Base-by-base conservation (phyloP, 2,797 vertebrate species). In the Anableps anableps region DNA sequence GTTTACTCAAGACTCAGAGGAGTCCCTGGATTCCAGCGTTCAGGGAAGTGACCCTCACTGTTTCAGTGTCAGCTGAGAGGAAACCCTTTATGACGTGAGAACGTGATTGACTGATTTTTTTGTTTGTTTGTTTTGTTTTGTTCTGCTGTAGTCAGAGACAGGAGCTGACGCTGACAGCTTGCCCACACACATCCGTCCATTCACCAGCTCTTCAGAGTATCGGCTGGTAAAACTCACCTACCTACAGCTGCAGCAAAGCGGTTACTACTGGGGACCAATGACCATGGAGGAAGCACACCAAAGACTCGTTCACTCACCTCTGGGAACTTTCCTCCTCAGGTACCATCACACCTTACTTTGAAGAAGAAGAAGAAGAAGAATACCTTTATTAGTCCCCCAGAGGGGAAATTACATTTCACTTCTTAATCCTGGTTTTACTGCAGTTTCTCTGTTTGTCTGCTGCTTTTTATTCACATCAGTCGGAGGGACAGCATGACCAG, bases 241-340 rank as follows among this genome's bases (percentile, higher is more conserved):
- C 86, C 91, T 91, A 38, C 95, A 97, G 91, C 94, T 99, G 75
- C 96, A 95, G 9, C 95, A 96, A 86, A 97, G 97, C n/a, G 97
- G 97, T 34, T 99, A 97, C 92, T 99, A 99, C 92, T 99, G 97
- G 97, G 97, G 97, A 0, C 94, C 97, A 0, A 94, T 99, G 93
- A 94, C 94, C 2, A 98, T 99, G 93, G 96, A 92, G 41, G 95
- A 96, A 14, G 98, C 98, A 3, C 98, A 99, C 0, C 82, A 92
- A 78, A 95, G 94, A 70, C 96, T 99, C 55, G 88, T 88, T 14
- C 60, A 82, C 0, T 93, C 96, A 47, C 93, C 95, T 0, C 88
- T 95, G 80, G 98, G 98, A 62, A 97, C 97, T 26, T 99, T 99
- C 87, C 95, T 99, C 81, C 96, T 99, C 92, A 96, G 97, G 89